A percentile compares a stretch with the other conserved stretches of the same genome.
Conservation (phyloP, 1,140 invertebrate genomes). For the Stegodyphus dumicola region DNA sequence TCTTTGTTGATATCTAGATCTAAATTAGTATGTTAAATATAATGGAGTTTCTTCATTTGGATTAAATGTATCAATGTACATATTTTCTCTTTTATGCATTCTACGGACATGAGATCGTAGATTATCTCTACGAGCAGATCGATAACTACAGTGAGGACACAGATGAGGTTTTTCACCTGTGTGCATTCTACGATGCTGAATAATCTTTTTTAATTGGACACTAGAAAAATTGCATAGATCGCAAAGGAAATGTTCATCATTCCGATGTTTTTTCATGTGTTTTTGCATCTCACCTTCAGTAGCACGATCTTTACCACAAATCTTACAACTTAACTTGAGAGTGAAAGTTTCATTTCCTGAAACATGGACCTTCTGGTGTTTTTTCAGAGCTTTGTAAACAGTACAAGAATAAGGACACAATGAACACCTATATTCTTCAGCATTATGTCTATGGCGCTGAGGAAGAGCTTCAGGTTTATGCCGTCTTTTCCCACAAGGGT, state of each 20-base stretch:
- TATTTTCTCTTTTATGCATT: constrained; percentile 72
- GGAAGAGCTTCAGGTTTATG: constrained; percentile 64
- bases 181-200: constrained; percentile 70
- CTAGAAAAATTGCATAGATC: constrained; percentile 74
- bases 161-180: constrained; percentile 74
- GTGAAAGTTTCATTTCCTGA: constrained; percentile 52
- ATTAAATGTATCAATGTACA: constrained; percentile 67
- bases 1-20: neutral
- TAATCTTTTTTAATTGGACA: constrained; percentile 72
- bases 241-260: constrained; percentile 73
- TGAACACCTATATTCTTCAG: constrained; percentile 72
- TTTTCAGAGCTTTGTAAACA: constrained; percentile 73
- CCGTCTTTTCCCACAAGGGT: constrained; percentile 66
- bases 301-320: constrained; percentile 73
- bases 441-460: constrained; percentile 65
- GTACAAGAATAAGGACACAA: constrained; percentile 73
- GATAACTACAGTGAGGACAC: constrained; percentile 73
- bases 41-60: constrained; percentile 60
- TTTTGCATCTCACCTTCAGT: constrained; percentile 71
- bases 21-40: constrained; percentile 30
- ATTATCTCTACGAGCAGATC: constrained; percentile 73
- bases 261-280: constrained; percentile 73
- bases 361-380: constrained; percentile 69
- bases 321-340: constrained; percentile 71
- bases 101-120: constrained; percentile 72